phyloP scores from a whole-genome alignment of 2,797 vertebrate species.

The Sebastolobus alascanus region DNA sequence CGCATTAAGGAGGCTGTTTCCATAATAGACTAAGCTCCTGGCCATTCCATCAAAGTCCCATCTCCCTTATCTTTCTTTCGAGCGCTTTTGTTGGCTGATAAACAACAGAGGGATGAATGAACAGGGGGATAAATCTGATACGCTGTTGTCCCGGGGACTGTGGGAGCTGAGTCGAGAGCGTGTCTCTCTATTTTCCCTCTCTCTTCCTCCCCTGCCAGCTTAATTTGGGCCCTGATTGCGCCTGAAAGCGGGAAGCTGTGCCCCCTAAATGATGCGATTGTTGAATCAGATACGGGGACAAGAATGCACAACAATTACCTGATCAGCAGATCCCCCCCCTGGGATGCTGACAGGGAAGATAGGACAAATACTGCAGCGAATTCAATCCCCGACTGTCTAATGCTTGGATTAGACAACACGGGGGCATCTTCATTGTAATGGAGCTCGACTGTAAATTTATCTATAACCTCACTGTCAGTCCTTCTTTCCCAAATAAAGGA shows the following conservation, averaged over 20 bases:
- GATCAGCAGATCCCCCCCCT: constrained; percentile 48
- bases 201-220: constrained; percentile 44
- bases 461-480: constrained; percentile 25
- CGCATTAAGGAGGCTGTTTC: constrained; percentile 48
- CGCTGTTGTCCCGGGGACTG: constrained; percentile 47
- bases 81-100: constrained; percentile 63
- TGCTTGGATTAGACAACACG: constrained; percentile 18
- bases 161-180: constrained; percentile 44
- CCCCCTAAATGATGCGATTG: constrained; percentile 52
- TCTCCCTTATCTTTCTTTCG: constrained; percentile 63
- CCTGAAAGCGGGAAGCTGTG: constrained; percentile 45
- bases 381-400: constrained; percentile 37
- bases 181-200: constrained; percentile 49
- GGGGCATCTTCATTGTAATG: constrained; percentile 21
- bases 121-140: constrained; percentile 66
- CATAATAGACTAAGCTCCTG: constrained; percentile 60
- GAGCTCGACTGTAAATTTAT: constrained; percentile 35
- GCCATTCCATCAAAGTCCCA: constrained; percentile 63
- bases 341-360: constrained; percentile 35
- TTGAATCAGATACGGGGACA: constrained; percentile 63
- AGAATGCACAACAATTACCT: constrained; percentile 70
- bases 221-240: constrained; percentile 60
- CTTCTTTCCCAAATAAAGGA: constrained; percentile 35
- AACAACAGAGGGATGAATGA: constrained; percentile 65
- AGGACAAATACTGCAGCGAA: constrained; percentile 40